These are phyloP conservation scores for Papilio gigon DNA, from an alignment of 2,888 invertebrate species.

Conservation along the genomic window DNA sequence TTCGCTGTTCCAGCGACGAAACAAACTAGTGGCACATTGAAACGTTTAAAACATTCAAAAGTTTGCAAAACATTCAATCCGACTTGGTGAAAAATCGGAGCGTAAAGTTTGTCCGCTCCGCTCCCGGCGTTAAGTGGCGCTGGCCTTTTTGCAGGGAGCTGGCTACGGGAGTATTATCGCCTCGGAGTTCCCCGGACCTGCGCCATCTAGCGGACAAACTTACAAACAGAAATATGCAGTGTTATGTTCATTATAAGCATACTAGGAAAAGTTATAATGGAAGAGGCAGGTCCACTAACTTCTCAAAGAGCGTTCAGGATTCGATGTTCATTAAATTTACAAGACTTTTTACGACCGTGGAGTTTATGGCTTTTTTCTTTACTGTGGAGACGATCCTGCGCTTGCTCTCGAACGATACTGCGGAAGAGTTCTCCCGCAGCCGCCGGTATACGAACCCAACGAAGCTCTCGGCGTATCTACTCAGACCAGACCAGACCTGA, in stretches of 20 bases:
- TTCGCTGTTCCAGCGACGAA: not conserved
- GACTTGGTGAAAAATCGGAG: not conserved
- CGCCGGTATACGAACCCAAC: too few species aligned
- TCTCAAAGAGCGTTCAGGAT: not conserved
- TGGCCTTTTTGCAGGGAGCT: constrained; percentile 5
- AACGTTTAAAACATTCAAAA: constrained; percentile 6
- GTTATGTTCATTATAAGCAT: constrained; percentile 13
- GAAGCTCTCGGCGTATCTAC: too few species aligned
- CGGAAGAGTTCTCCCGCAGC: too few species aligned
- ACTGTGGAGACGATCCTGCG: not conserved
- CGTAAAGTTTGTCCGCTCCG: constrained; percentile 5
- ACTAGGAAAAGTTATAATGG: constrained; percentile 7
- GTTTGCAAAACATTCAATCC: constrained; percentile 8
- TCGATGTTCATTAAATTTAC: constrained; percentile 20
- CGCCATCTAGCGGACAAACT: constrained; percentile 10
- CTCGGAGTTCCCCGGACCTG: not conserved
- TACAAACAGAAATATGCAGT: constrained; percentile 7
- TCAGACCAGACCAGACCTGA: too few species aligned
- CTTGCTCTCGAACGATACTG: too few species aligned
- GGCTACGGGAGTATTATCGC: not conserved
- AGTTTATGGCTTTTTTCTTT: not conserved
- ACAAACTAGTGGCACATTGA: not conserved
- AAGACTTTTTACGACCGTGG: constrained; percentile 8
- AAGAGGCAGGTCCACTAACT: constrained; percentile 13
- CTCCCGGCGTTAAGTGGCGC: not conserved